Evolutionary conservation across 2,113 vertebrate genomes (phyloP).

Genomic region (Eulemur rufifrons): DNA sequence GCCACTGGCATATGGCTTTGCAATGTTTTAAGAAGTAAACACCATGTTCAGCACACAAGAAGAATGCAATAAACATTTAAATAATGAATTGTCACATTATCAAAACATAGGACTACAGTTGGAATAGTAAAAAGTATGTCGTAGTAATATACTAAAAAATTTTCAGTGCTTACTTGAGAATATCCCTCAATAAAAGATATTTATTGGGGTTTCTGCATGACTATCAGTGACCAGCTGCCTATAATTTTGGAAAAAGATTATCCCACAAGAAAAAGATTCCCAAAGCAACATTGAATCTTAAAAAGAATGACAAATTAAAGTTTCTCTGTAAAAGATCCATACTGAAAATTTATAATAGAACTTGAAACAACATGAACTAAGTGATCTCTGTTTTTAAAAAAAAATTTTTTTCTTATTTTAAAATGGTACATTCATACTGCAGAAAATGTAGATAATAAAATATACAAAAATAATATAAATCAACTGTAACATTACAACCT

Average conservation of each 20-base stretch:
- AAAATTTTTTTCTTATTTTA: neutral
- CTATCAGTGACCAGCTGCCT: neutral
- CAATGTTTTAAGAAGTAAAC: neutral
- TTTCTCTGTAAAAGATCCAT: neutral
- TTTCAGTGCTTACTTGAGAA: neutral
- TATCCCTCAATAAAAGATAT: neutral
- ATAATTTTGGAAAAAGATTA: neutral
- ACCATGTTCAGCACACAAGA: neutral
- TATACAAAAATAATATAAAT: neutral
- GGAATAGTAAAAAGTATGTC: neutral
- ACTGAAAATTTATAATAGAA: neutral
- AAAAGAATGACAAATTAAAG: neutral
- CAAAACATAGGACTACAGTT: neutral
- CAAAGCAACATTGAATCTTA: neutral
- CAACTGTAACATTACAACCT: neutral
- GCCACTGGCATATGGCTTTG: neutral
- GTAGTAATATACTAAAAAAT: neutral
- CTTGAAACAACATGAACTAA: too few relatives aligned
- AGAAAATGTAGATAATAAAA: neutral
- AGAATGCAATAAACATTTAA: neutral
- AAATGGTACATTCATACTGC: neutral
- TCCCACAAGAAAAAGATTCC: neutral
- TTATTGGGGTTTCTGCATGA: neutral
- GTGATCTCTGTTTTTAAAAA: neutral
- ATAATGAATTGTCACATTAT: neutral